These are phyloP conservation scores for Drymodes brunneopygia DNA, from an alignment of 2,113 vertebrate genomes.

Conservation along the genomic window DNA sequence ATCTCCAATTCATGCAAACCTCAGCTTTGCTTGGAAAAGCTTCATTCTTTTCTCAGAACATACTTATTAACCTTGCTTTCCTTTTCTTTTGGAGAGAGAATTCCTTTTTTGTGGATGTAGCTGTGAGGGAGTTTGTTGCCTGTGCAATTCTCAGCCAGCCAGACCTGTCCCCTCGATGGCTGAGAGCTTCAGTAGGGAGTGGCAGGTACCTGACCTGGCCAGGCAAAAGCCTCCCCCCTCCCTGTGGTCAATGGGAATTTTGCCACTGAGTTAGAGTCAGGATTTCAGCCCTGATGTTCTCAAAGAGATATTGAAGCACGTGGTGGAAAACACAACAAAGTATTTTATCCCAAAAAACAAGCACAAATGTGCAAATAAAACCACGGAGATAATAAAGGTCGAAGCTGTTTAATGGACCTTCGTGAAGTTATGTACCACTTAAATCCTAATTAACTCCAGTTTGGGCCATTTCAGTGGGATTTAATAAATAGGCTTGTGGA, in stretches of 20 bases:
- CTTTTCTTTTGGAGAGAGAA: not conserved
- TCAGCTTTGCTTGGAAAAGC: not conserved
- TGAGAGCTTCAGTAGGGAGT: not conserved
- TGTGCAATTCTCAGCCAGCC: not conserved
- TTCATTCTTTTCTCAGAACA: not conserved
- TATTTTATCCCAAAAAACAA: constrained; percentile 1
- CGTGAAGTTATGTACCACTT: constrained; percentile 9
- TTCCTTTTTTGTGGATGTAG: not conserved
- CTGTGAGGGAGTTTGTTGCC: not conserved
- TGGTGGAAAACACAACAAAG: not conserved
- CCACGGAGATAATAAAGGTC: not conserved
- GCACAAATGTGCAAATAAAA: not conserved
- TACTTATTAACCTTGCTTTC: not conserved
- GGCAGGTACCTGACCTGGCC: not conserved
- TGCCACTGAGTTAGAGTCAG: not conserved
- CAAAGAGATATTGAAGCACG: not conserved
- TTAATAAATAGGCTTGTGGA: not conserved
- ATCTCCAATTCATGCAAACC: not conserved
- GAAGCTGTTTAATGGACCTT: constrained; percentile 3
- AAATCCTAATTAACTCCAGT: constrained; percentile 35
- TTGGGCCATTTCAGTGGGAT: not conserved
- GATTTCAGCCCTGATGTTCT: not conserved
- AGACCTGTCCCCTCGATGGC: accelerated
- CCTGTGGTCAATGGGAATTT: not conserved
- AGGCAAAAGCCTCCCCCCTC: not conserved